phyloP scores from a whole-genome alignment of 30 jellyfish, hydroid and myxozoan genomes.

The Sanderia malayensis region DNA sequence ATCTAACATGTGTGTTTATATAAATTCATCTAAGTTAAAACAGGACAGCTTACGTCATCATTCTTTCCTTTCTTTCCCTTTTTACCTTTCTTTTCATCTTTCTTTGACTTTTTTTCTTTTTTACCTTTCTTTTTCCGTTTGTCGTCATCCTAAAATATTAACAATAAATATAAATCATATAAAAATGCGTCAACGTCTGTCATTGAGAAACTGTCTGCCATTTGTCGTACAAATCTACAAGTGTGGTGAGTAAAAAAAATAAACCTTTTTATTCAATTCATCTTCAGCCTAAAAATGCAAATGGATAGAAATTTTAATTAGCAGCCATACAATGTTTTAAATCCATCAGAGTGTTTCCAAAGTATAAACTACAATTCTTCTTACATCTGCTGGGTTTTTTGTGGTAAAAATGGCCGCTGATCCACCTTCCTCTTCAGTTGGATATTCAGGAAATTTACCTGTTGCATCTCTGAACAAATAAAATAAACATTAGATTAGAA shows the following conservation, averaged over 20 bases:
- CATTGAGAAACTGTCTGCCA: background rate
- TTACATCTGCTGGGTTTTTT: conserved; percentile 81
- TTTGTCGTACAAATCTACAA: too few relatives aligned
- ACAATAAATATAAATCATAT: background rate
- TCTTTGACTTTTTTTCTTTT: conserved; percentile 54
- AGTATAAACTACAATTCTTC: background rate
- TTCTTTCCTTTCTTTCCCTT: conserved; percentile 92
- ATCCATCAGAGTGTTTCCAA: background rate
- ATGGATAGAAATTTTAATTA: background rate
- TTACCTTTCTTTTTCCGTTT: conserved; percentile 76
- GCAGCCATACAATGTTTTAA: background rate
- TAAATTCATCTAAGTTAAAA: too few relatives aligned
- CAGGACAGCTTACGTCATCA: conserved; percentile 47
- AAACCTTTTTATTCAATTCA: conserved; percentile 4
- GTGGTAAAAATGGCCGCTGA: conserved; percentile 82
- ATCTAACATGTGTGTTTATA: too few relatives aligned
- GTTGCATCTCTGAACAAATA: conserved; percentile 85
- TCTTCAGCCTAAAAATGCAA: conserved; percentile 20
- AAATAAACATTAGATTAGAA: too few relatives aligned
- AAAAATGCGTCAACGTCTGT: background rate
- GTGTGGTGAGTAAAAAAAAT: too few relatives aligned
- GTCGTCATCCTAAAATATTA: conserved; percentile 63
- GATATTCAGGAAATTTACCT: conserved; percentile 96
- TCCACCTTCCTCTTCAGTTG: conserved; percentile 95
- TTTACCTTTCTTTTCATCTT: conserved; percentile 65